These are phyloP conservation scores for Xestia ashworthii DNA, from an alignment of 2,888 invertebrate genomes.

Conservation along the genomic window DNA sequence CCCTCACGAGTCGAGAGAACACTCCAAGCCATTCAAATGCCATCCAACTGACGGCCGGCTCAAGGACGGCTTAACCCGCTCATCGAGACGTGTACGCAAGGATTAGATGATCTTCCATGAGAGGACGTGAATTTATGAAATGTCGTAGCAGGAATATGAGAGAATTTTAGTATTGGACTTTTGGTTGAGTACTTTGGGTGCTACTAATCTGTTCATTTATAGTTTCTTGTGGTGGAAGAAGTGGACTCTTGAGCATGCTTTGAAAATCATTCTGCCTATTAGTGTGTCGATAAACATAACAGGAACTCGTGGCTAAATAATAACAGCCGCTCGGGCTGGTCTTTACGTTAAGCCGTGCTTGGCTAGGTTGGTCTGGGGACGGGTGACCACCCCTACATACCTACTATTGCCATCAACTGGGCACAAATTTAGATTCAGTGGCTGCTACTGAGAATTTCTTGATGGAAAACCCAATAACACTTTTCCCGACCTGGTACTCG, in stretches of 20 bases:
- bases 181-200: neutral
- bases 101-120: constrained; percentile 28
- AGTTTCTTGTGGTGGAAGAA: neutral
- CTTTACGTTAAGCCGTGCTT: too few species aligned
- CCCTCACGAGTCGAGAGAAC: neutral
- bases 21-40: constrained; percentile 22
- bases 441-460: too few species aligned
- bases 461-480: too few species aligned
- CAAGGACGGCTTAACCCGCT: constrained; percentile 43
- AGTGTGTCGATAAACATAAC: too few species aligned
- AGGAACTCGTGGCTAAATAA: too few species aligned
- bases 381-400: too few species aligned
- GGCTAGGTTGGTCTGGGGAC: too few species aligned
- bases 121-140: constrained; percentile 19
- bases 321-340: too few species aligned
- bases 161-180: neutral
- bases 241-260: neutral
- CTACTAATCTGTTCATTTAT: neutral
- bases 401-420: too few species aligned
- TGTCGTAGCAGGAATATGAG: neutral
- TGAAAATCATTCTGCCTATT: neutral
- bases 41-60: constrained; percentile 36
- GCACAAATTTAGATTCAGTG: too few species aligned
- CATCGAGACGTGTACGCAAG: constrained; percentile 14
- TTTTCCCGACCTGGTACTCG: too few species aligned